A percentile compares a stretch with the other conserved stretches of the same genome.
Conservation (phyloP, 2,888 invertebrate species). For the Trachelus troglodyta region DNA sequence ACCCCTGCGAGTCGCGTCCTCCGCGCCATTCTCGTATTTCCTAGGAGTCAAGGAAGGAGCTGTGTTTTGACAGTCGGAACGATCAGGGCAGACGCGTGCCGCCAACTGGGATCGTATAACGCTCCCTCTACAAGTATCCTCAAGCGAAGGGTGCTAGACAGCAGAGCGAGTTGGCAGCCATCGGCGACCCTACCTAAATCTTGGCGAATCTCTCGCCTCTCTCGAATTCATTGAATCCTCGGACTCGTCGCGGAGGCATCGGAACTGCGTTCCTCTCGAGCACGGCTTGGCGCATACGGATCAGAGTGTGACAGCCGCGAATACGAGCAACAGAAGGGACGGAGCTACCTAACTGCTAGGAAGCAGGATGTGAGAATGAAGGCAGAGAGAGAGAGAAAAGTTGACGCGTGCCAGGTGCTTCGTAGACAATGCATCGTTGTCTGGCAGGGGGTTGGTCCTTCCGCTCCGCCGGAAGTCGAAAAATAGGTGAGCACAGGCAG, state of each 20-base stretch:
- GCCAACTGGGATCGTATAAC: conserved; percentile 38
- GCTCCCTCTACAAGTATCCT: neutral
- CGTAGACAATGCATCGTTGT: conserved; percentile 59
- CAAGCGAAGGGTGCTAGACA: too few relatives aligned
- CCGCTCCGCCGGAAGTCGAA: conserved; percentile 57
- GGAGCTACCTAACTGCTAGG: neutral
- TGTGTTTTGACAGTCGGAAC: conserved; percentile 44
- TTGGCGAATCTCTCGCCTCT: too few relatives aligned
- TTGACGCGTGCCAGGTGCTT: conserved; percentile 65
- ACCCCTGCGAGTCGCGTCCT: too few relatives aligned
- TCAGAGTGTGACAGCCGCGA: too few relatives aligned
- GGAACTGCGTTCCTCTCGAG: too few relatives aligned
- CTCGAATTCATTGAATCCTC: too few relatives aligned
- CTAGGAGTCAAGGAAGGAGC: neutral
- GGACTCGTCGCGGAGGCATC: too few relatives aligned
- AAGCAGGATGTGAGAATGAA: conserved; percentile 4
- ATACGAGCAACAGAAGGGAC: conserved; percentile 17
- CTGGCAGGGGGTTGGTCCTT: conserved; percentile 37
- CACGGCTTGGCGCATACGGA: too few relatives aligned
- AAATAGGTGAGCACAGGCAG: conserved; percentile 54
- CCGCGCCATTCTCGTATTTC: too few relatives aligned
- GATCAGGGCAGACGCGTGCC: conserved; percentile 38
- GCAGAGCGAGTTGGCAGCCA: too few relatives aligned
- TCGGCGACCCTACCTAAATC: too few relatives aligned
- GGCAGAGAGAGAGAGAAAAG: conserved; percentile 39